phyloP scores from a whole-genome alignment of 2,113 vertebrate genomes.

The Corapipo altera region DNA sequence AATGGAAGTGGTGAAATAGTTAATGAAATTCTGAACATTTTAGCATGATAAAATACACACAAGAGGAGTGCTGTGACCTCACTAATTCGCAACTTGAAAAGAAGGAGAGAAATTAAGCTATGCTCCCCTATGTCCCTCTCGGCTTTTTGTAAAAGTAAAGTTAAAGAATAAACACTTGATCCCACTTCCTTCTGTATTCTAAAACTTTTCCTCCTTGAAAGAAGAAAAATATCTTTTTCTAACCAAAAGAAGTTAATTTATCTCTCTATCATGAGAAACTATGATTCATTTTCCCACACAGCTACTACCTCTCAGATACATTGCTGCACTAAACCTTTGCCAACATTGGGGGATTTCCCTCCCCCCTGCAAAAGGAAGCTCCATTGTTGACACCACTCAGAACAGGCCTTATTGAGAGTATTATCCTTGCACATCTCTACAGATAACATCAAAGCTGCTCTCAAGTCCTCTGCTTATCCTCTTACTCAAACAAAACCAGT shows the following conservation, averaged over 20 bases:
- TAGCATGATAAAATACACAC: neutral
- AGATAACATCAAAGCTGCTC: conserved; percentile 16
- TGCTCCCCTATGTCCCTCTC: neutral
- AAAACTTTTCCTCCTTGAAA: neutral
- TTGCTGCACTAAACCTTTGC: neutral
- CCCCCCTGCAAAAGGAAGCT: neutral
- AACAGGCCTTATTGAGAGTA: neutral
- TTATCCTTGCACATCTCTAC: neutral
- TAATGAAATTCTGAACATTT: neutral
- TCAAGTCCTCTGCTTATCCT: neutral
- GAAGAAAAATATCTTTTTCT: neutral
- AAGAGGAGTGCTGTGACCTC: neutral
- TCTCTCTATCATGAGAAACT: neutral
- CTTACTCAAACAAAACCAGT: neutral
- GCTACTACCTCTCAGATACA: neutral
- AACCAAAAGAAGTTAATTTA: neutral
- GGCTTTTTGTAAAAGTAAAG: neutral
- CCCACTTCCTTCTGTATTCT: neutral
- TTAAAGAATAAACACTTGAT: neutral
- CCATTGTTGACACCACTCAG: neutral
- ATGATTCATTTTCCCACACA: neutral
- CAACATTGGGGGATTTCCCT: neutral
- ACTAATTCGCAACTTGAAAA: neutral
- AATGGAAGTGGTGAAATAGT: neutral
- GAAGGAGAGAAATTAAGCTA: neutral